Percentiles rank a stretch among this genome's conserved stretches.
phyloP scores from a whole-genome alignment of 2,113 vertebrate species.

The Columba livia region DNA sequence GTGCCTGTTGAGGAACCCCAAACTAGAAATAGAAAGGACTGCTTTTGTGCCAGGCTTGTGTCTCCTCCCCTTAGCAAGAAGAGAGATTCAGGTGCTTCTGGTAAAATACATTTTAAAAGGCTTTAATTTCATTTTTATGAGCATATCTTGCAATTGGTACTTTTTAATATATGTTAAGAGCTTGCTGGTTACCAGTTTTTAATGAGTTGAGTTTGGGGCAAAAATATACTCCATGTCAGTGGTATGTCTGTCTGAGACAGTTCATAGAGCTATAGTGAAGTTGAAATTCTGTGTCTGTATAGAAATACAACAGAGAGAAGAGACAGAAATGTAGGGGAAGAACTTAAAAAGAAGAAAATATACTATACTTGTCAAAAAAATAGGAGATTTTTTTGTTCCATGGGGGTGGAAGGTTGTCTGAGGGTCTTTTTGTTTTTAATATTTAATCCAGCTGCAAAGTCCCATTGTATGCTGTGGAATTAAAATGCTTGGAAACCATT shows the following conservation, averaged over 20 bases:
- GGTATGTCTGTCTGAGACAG: neutral
- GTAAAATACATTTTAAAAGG: neutral
- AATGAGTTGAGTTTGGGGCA: neutral
- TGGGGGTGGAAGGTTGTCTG: neutral
- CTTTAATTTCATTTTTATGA: neutral
- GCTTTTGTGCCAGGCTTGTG: neutral
- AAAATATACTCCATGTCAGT: fast-evolving
- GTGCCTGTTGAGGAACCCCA: neutral
- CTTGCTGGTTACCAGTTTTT: neutral
- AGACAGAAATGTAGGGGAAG: neutral
- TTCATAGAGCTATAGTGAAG: neutral
- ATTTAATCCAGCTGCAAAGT: neutral
- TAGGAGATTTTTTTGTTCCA: neutral
- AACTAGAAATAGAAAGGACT: neutral
- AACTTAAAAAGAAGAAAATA: neutral
- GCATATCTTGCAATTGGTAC: neutral
- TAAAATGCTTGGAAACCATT: neutral
- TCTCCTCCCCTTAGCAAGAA: neutral
- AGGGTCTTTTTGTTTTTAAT: neutral
- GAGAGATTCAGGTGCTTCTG: neutral
- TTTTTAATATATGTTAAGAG: neutral
- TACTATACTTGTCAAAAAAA: neutral
- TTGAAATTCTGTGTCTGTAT: neutral
- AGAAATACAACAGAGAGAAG: neutral
- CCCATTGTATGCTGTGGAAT: neutral